These are phyloP conservation scores for Brachyptera putata DNA, from an alignment of 2,888 invertebrate genomes.

Conservation along the genomic window DNA sequence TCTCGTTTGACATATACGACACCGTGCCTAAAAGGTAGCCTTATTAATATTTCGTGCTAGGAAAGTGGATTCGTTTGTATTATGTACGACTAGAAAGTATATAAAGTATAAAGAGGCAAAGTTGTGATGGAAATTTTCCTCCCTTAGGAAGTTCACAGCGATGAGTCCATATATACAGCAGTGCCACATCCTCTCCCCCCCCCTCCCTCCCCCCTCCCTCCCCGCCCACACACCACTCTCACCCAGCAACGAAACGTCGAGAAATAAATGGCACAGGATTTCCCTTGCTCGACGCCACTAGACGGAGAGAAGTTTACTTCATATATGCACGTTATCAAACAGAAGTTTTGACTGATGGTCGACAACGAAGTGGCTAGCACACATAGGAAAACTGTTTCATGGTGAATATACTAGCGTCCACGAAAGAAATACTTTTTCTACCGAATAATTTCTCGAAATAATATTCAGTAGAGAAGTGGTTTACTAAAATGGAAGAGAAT, in stretches of 20 bases:
- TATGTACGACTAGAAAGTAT: slow-evolving; percentile 14
- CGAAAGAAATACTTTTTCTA: background rate
- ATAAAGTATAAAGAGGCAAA: slow-evolving; percentile 13
- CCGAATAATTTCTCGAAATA: too few relatives aligned
- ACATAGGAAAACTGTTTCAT: background rate
- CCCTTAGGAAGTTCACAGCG: slow-evolving; percentile 20
- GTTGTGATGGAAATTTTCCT: slow-evolving; percentile 25
- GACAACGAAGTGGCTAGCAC: background rate
- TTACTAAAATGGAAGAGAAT: too few relatives aligned
- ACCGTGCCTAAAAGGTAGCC: background rate
- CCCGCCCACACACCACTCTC: background rate
- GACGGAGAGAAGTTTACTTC: background rate
- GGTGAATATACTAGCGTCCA: background rate
- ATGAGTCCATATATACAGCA: background rate
- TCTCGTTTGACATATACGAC: background rate
- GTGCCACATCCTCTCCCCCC: too few relatives aligned
- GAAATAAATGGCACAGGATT: slow-evolving; percentile 24
- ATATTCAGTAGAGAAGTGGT: too few relatives aligned
- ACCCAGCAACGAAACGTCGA: background rate
- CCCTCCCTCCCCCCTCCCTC: background rate
- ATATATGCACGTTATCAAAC: background rate
- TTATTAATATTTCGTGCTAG: slow-evolving; percentile 7
- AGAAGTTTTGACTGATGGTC: background rate
- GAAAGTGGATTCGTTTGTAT: slow-evolving; percentile 5
- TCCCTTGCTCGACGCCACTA: slow-evolving; percentile 3